Base-by-base conservation (phyloP, 2,888 invertebrate genomes). In the Cheilosia grossa region DNA sequence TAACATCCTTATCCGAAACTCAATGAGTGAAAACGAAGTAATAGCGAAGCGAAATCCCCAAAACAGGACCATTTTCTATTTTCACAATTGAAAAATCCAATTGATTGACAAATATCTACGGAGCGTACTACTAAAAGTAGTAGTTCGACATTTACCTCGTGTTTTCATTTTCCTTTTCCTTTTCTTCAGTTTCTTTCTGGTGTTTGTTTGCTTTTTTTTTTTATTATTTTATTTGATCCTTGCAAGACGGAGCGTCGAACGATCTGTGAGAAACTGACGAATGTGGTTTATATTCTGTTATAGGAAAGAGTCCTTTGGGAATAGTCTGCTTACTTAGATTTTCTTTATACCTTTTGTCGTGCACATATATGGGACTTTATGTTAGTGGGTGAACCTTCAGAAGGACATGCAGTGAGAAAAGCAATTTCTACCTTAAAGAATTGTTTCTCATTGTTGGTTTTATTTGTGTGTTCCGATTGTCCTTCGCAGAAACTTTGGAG, bases 11-110 rank as follows among this genome's bases (percentile, higher is more conserved):
- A 59, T 10, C 24, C 19, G 61, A 73, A 75, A 80, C 63, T 56
- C 70, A 78, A 77, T 61, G 77, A 78, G 49, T 64, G 21, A 63
- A 75, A 75, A 75, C 81, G 75, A 70, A 70, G 59, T 37, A 78
- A 59, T 53, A 37, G 59, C 56, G 27, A 56, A 73, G 37, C 5
- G 44, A 40, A 67, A 37, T 30, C 67, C 51, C 44, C 69, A 49
- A 64, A 80, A 79, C 53, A 79, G 54, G 51, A 67, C 81, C 49
- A 63, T 85, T 81, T 85, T 72, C 85, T 72, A 81, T 85, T 81
- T 81, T 70, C 85, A 77, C 85, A 85, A 85, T 85, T 85, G 85
- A 77, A 85, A 85, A 85, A 81, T 81, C 85, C 81, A 85, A 85
- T 81, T 85, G 85, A 85, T 72, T 81, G 85, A 81, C 80, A 80